Conservation (phyloP, 2,113 vertebrate genomes). For the Stegastes partitus region DNA sequence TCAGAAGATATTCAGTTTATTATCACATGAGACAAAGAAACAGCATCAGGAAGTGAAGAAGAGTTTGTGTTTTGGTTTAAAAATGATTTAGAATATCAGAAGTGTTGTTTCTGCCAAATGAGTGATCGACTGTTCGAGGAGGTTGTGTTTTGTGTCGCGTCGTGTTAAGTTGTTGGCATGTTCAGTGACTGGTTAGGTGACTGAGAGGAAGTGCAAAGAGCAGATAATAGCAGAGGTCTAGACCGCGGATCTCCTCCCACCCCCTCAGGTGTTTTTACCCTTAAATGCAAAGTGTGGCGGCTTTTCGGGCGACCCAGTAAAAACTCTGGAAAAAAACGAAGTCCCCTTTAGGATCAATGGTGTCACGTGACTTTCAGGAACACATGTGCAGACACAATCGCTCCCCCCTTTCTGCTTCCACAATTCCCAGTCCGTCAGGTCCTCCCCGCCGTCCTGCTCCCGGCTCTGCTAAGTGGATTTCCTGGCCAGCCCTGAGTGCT, state of each 20-base stretch:
- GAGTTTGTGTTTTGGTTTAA: neutral
- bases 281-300: neutral
- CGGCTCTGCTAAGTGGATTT: conserved; percentile 77
- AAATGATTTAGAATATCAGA: too few relatives aligned
- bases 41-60: too few relatives aligned
- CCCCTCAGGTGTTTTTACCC: neutral
- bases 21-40: too few relatives aligned
- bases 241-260: too few relatives aligned
- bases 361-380: conserved; percentile 59
- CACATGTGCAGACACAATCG: neutral
- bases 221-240: conserved; percentile 10
- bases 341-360: conserved; percentile 43
- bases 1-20: too few relatives aligned
- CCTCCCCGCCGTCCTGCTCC: conserved; percentile 37
- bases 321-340: neutral
- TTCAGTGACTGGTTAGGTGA: neutral
- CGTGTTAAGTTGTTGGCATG: neutral
- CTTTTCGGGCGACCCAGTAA: neutral
- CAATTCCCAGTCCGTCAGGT: conserved; percentile 13
- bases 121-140: too few relatives aligned
- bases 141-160: too few relatives aligned
- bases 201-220: conserved; percentile 9
- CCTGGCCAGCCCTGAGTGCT: conserved; percentile 73
- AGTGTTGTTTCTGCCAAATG: too few relatives aligned
- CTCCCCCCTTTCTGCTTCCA: neutral